Evolutionary conservation across 2,888 invertebrate genomes (phyloP).

Genomic region (Oxytorus armatus): DNA sequence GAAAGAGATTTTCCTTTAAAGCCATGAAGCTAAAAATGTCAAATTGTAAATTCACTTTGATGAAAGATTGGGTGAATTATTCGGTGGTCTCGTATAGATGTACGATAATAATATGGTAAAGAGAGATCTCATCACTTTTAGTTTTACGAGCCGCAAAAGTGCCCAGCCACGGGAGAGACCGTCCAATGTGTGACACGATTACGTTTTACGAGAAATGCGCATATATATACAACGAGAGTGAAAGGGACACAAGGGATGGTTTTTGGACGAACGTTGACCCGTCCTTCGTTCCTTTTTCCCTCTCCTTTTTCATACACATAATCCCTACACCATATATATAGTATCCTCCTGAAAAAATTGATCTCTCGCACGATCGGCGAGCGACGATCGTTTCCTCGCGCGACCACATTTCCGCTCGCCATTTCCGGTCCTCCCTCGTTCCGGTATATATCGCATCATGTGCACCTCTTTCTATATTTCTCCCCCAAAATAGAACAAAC

Average conservation of each 20-base stretch:
- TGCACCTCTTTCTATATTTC: constrained; percentile 44
- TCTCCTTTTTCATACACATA: constrained; percentile 11
- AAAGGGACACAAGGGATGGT: constrained; percentile 16
- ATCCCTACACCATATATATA: neutral
- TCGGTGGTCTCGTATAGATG: constrained; percentile 70
- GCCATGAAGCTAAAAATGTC: neutral
- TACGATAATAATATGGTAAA: constrained; percentile 79
- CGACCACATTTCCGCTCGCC: constrained; percentile 62
- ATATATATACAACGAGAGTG: neutral
- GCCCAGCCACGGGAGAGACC: constrained; percentile 57
- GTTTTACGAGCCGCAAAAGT: constrained; percentile 78
- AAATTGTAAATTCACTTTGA: constrained; percentile 53
- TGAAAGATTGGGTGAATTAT: constrained; percentile 76
- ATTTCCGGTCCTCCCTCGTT: constrained; percentile 57
- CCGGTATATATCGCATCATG: constrained; percentile 51
- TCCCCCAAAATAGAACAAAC: constrained; percentile 1
- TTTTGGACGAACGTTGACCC: constrained; percentile 20
- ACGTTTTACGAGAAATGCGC: constrained; percentile 72
- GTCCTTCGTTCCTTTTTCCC: neutral
- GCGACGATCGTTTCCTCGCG: constrained; percentile 58
- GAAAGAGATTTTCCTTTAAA: neutral
- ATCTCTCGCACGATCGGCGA: constrained; percentile 48
- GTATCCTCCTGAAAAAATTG: constrained; percentile 39
- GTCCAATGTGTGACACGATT: constrained; percentile 73
- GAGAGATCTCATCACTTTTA: constrained; percentile 76